Base-by-base conservation (phyloP, 2,113 vertebrate species). In the Myrmophylax atrothorax region DNA sequence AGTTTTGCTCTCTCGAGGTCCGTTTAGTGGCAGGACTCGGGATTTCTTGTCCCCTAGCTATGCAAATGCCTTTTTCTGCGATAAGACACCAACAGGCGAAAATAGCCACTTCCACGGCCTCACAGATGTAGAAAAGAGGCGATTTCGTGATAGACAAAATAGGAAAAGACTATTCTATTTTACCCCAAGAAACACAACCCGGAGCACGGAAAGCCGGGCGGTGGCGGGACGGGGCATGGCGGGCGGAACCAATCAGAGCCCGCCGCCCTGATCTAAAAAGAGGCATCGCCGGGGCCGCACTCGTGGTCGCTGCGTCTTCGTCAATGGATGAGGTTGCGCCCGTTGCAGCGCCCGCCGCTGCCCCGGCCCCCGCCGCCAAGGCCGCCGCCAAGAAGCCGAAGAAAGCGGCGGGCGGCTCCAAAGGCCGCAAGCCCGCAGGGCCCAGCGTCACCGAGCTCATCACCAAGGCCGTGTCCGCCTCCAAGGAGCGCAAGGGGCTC, bases 301-400 rank as follows among this genome's bases (percentile, higher is more conserved):
- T 0, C 1, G 2, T 0, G 2, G 2, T 1, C 0, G 0, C 0
- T 0, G 0, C 0, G 0, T 1, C 0, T 0, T 0, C 3, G 3
- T 0, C 0, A 91, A 91, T 97, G 98, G 85, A 97, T 0, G 97
- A 97, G 58, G 89, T 33, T 0, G 96, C 88, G 3, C 97, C 96
- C 0, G 82, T n/a, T 0, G 73, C 55, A 18, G 73, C 26, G 1
- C 29, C 79, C 0, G 28, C n/a, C 1, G 1, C 81, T 0, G 9
- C 14, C 26, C 24, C 38, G 19, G 55, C 8, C 5, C 23, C 42
- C 31, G 29, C 1, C 97, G 98, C 40, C 98, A 98, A 81, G 97
- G 98, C 9, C 1, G 72, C 76, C 0, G 23, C 60, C 24, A 68
- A 77, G 53, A 68, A 50, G 25, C 31, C 44, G 31, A 86, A 68